phyloP scores from a whole-genome alignment of 2,113 vertebrate species.

The Cepphus grylle region DNA sequence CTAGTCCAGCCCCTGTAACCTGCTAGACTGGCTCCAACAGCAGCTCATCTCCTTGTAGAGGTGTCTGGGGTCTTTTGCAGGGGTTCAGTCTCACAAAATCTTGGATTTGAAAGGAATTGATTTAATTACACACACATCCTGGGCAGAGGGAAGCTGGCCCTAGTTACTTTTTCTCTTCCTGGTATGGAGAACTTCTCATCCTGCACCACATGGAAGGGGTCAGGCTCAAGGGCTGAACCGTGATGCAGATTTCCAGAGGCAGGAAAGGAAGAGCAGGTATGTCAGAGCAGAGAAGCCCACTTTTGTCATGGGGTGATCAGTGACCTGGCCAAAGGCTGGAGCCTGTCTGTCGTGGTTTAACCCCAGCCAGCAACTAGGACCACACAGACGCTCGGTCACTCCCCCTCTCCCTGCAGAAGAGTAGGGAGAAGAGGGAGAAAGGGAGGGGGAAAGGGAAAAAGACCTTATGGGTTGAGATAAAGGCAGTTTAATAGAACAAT shows the following conservation, averaged over 20 bases:
- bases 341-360: background rate
- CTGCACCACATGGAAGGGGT: background rate
- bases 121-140: background rate
- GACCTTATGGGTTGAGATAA: background rate
- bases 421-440: background rate
- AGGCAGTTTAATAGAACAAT: background rate
- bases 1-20: background rate
- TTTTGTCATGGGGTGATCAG: background rate
- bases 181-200: accelerated
- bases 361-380: background rate
- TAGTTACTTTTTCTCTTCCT: background rate
- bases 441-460: background rate
- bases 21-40: background rate
- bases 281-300: background rate
- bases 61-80: background rate
- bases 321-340: background rate
- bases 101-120: background rate
- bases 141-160: background rate
- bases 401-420: background rate
- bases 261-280: background rate
- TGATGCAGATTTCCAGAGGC: background rate
- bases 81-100: background rate
- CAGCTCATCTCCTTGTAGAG: background rate
- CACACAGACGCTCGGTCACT: background rate
- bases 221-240: background rate